Conservation (phyloP, 2,888 invertebrate genomes). For the Mythimna ferrago region DNA sequence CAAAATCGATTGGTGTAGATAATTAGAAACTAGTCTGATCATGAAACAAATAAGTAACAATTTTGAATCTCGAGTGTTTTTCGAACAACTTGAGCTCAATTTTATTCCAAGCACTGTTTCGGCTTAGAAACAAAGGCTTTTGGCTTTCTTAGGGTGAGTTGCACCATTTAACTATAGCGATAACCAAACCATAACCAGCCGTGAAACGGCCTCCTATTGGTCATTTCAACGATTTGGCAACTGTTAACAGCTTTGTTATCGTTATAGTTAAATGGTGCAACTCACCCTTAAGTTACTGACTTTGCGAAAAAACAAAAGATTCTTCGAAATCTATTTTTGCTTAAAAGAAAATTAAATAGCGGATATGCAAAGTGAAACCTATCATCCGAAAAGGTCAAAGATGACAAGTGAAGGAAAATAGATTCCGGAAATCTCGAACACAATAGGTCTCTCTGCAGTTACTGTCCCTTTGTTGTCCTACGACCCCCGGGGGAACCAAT, state of each 20-base stretch:
- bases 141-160: too few species aligned
- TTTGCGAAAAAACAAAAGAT: not conserved
- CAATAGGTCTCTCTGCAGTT: slow-evolving; percentile 20
- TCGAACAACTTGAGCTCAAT: too few species aligned
- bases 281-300: not conserved
- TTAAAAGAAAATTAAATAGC: slow-evolving; percentile 15
- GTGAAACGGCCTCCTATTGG: too few species aligned
- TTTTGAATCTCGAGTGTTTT: not conserved
- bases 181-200: too few species aligned
- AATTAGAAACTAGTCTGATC: too few species aligned
- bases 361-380: slow-evolving; percentile 18
- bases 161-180: too few species aligned
- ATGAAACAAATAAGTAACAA: not conserved
- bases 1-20: too few species aligned
- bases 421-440: slow-evolving; percentile 41
- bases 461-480: slow-evolving; percentile 38
- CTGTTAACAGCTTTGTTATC: too few species aligned
- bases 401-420: slow-evolving; percentile 43
- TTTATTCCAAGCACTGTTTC: not conserved
- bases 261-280: too few species aligned
- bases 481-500: slow-evolving; percentile 32
- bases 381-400: slow-evolving; percentile 13
- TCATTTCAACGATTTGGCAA: too few species aligned
- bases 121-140: not conserved
- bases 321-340: not conserved